Conservation (phyloP, 2,888 invertebrate genomes). For the Cerceris ruficornis region DNA sequence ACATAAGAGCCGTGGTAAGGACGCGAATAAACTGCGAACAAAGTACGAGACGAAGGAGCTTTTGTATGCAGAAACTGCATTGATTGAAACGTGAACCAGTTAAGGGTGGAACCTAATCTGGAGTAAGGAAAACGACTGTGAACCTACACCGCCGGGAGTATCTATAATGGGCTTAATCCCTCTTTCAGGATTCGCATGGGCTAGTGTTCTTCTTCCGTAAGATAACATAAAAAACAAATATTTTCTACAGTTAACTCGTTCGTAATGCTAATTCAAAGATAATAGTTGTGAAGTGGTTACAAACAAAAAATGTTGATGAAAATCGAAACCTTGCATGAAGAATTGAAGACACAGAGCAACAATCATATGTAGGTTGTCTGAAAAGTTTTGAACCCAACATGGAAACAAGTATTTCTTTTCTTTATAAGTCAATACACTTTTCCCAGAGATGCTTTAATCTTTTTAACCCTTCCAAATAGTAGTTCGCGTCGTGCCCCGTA, state of each 20-base stretch:
- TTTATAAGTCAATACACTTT: too few relatives aligned
- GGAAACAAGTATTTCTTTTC: too few relatives aligned
- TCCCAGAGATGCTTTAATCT: too few relatives aligned
- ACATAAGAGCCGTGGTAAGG: conserved; percentile 23
- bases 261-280: conserved; percentile 8
- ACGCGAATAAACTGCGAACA: conserved; percentile 62
- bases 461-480: too few relatives aligned
- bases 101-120: conserved; percentile 80
- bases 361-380: too few relatives aligned
- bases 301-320: too few relatives aligned
- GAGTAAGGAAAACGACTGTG: conserved; percentile 59
- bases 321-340: too few relatives aligned
- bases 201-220: conserved; percentile 59
- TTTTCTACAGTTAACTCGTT: conserved; percentile 31
- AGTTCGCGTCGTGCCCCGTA: too few relatives aligned
- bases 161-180: conserved; percentile 40
- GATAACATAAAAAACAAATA: conserved; percentile 44
- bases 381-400: too few relatives aligned
- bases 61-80: conserved; percentile 74
- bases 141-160: conserved; percentile 36
- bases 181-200: conserved; percentile 41
- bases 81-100: conserved; percentile 81
- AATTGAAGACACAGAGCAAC: too few relatives aligned
- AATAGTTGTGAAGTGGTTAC: conserved; percentile 14
- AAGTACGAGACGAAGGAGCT: conserved; percentile 51